phyloP scores from a whole-genome alignment of 2,888 invertebrate species.

The Hedychridium roseum region DNA sequence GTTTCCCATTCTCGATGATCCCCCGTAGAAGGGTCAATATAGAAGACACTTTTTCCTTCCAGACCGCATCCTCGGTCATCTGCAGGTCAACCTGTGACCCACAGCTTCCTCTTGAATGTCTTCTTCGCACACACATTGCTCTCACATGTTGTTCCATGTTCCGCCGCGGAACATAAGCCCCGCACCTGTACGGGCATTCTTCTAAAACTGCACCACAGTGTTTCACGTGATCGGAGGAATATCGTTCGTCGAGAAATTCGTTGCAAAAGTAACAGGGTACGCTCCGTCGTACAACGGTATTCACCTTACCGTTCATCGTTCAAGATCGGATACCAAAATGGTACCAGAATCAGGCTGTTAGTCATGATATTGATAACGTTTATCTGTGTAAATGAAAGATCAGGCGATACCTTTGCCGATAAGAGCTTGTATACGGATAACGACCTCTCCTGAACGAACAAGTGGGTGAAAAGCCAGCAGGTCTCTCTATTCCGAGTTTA shows the following conservation, averaged over 20 bases:
- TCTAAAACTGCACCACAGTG: slow-evolving; percentile 78
- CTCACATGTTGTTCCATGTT: slow-evolving; percentile 69
- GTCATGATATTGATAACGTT: slow-evolving; percentile 30
- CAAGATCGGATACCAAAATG: slow-evolving; percentile 5
- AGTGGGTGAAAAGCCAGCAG: too few relatives aligned
- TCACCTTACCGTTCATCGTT: slow-evolving; percentile 38
- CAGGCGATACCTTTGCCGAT: too few relatives aligned
- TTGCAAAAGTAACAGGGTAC: slow-evolving; percentile 56
- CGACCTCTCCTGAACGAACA: too few relatives aligned
- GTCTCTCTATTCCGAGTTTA: background rate
- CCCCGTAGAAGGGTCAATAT: slow-evolving; percentile 41
- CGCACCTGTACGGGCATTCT: slow-evolving; percentile 75
- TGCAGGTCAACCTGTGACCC: too few relatives aligned
- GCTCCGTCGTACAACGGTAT: slow-evolving; percentile 31
- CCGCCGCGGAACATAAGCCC: slow-evolving; percentile 74
- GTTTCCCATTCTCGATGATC: slow-evolving; percentile 39
- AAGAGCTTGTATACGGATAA: too few relatives aligned
- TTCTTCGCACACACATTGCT: slow-evolving; percentile 46
- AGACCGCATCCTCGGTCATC: slow-evolving; percentile 35
- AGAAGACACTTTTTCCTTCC: slow-evolving; percentile 47
- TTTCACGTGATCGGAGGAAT: slow-evolving; percentile 69
- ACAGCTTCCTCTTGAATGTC: slow-evolving; percentile 24
- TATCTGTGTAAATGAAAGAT: slow-evolving; percentile 27
- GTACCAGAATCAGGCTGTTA: slow-evolving; percentile 9
- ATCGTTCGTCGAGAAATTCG: slow-evolving; percentile 44